These are phyloP conservation scores for Globia sparganii DNA, from an alignment of 2,888 invertebrate genomes.

Conservation along the genomic window DNA sequence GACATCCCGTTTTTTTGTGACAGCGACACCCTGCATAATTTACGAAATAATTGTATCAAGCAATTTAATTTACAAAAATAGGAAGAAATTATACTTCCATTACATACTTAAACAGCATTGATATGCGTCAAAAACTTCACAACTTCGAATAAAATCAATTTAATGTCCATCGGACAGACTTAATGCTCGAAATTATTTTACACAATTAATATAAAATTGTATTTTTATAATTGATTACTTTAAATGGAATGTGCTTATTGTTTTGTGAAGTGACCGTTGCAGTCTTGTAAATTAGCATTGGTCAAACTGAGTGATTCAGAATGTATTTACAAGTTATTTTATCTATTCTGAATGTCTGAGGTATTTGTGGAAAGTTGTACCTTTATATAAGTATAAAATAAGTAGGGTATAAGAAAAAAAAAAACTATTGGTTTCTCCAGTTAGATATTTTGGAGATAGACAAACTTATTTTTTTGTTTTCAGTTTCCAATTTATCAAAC, in stretches of 20 bases:
- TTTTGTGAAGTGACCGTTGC: conserved; percentile 39
- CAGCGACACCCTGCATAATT: conserved; percentile 56
- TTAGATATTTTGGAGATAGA: not conserved
- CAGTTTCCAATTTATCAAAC: conserved; percentile 31
- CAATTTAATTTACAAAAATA: conserved; percentile 75
- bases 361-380: not conserved
- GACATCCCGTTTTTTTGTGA: conserved; percentile 50
- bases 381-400: not conserved
- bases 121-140: conserved; percentile 85
- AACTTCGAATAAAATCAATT: conserved; percentile 82
- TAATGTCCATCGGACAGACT: conserved; percentile 75
- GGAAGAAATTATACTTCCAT: conserved; percentile 73
- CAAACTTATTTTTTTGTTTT: too few species aligned
- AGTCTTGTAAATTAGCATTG: conserved; percentile 35
- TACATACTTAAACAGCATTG: conserved; percentile 79
- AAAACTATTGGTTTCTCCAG: conserved; percentile 1
- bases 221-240: conserved; percentile 64
- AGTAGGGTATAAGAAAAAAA: not conserved
- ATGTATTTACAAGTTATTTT: conserved; percentile 15
- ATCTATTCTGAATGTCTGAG: not conserved
- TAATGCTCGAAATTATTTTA: conserved; percentile 65
- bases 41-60: conserved; percentile 57
- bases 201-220: conserved; percentile 61
- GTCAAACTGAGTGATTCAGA: not conserved
- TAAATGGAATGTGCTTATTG: conserved; percentile 66